Evolutionary conservation across 2,797 vertebrate species (phyloP), one percentile per base, ranked within the genome.

Genomic region (Manis pentadactyla): DNA sequence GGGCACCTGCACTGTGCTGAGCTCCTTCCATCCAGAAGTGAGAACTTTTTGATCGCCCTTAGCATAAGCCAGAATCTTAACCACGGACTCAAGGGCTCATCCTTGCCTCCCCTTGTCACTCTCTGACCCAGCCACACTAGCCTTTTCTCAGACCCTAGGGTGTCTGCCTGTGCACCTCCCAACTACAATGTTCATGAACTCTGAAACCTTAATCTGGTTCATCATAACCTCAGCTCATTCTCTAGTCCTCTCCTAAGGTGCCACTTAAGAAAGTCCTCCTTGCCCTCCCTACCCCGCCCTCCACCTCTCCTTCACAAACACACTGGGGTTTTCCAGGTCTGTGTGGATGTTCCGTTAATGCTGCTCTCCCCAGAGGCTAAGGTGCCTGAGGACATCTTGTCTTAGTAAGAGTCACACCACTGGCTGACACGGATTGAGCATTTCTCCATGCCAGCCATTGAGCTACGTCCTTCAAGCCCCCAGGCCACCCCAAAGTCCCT

Each of bases 41-140:
- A 93, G 49, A 92, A 82, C 46, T 75, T 95, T 42, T 63, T 29
- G 19, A 7, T 2, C 13, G 5, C 17, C 37, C 15, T 74, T 57
- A 37, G 46, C 9, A 66, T 42, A 81, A 92, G 63, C 27, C 88
- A 84, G 90, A 91, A 83, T 23, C 66, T n/a, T 61, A 55, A 69
- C 39, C 0, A 0, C 25, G 77, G 71, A 29, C 18, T 2, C 29
- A 71, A 85, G 53, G 46, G 15, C n/a, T 69, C 29, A 37, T 5
- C 71, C 34, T 86, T 46, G 10, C 29, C 29, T 71, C 69, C 34
- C 25, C 46, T 88, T 57, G 11, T 57, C 69, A 53, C 71, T 57
- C 83, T 82, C 57, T 23, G 63, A 39, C 31, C 15, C 19, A 53
- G 68, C 7, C 68, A 51, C 5, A n/a, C 5, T 7, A 13, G 46